phyloP scores from a whole-genome alignment of 2,797 vertebrate genomes.

The Sitta carolinensis region DNA sequence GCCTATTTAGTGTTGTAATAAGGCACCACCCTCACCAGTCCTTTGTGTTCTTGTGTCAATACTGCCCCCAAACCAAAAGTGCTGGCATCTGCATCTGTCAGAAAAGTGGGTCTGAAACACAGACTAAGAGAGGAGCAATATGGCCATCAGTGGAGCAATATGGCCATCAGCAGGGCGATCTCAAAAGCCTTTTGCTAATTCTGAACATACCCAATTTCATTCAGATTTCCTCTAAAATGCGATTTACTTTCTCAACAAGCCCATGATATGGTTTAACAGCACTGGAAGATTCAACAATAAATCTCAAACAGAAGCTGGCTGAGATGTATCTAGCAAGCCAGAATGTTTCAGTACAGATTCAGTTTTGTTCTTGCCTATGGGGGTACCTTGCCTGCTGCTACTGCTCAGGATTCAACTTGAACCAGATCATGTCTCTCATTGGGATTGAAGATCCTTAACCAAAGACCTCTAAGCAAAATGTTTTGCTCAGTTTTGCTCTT shows the following conservation, averaged over 20 bases:
- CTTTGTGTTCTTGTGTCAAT: conserved; percentile 70
- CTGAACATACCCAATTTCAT: neutral
- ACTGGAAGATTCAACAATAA: neutral
- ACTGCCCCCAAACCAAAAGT: conserved; percentile 70
- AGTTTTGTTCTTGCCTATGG: neutral
- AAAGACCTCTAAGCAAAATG: neutral
- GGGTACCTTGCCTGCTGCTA: neutral
- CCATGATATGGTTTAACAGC: neutral
- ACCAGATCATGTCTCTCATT: accelerated
- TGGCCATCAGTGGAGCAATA: neutral
- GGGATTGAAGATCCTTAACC: neutral
- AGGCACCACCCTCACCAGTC: conserved; percentile 65
- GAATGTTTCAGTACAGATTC: neutral
- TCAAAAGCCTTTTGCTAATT: neutral
- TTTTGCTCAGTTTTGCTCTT: neutral
- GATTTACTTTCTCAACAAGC: neutral
- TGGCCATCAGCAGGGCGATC: neutral
- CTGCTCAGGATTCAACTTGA: neutral
- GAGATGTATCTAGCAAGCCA: neutral
- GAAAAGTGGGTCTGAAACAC: conserved; percentile 50
- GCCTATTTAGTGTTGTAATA: conserved; percentile 68
- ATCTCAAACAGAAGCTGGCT: neutral
- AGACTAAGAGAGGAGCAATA: neutral
- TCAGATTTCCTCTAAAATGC: neutral
- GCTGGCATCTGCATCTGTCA: conserved; percentile 64